Base-by-base conservation (phyloP, 2,113 vertebrate species). In the Pimephales promelas region DNA sequence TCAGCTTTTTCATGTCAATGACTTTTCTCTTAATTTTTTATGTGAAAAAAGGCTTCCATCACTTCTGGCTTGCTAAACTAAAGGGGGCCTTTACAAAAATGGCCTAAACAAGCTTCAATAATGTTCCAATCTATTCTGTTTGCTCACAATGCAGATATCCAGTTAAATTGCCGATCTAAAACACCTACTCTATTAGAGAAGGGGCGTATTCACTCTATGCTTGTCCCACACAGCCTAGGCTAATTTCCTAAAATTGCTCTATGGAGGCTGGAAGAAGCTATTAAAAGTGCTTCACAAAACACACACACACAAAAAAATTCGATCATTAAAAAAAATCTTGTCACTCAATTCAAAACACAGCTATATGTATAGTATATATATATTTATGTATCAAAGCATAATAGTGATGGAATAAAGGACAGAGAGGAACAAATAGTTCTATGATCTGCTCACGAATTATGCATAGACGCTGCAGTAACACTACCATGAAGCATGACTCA, bases 401-500 rank as follows among this genome's bases (percentile, higher is more conserved):
- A 75, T 28, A 75, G 14, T 22, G 18, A 10, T 20, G 11, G 16
- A n/a, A 61, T 36, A 62, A n/a, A 11, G 34, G n/a, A 10, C 14
- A 22, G 36, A 75, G 34, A 10, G 4, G 75, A 52, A 77, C 36
- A 61, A 22, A 56, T 16, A 64, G 61, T 26, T 81, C 79, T 84
- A 77, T 84, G 84, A 86, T 88, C 85, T 89, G 88, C 86, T 66
- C 87, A 85, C 82, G 86, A 86, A 87, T 91, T 88, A 87, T 89
- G 88, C 87, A 91, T 86, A 88, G 83, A 88, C 83, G 83, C 91
- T 88, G 92, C 92, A 90, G 90, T 91, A 88, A 52, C 84, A 79
- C 81, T 87, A 91, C 86, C 77, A 83, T 81, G 84, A 88, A 85
- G 88, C 52, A 85, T 94, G 94, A 94, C 88, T 94, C 94, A 94